Conservation (phyloP, 2,888 invertebrate genomes). For the Pollenia labialis region DNA sequence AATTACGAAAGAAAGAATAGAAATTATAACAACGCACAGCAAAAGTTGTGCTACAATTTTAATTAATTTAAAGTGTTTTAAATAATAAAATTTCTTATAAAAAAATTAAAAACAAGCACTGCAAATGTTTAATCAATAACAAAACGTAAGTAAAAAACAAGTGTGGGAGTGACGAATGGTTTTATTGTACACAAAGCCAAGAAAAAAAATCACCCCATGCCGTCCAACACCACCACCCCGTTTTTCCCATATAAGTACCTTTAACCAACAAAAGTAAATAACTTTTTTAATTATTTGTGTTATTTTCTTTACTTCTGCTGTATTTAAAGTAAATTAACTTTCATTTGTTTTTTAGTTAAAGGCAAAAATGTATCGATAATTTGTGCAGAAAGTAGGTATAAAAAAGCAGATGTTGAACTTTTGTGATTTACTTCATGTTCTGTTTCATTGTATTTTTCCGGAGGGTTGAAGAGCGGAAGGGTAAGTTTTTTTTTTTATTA, state of each 20-base stretch:
- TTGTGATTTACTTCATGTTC: constrained; percentile 39
- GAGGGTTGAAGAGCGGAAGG: constrained; percentile 61
- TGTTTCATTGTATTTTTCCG: background rate
- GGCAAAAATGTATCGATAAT: background rate
- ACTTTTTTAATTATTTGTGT: background rate
- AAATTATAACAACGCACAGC: constrained; percentile 23
- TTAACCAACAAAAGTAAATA: background rate
- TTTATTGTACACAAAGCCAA: background rate
- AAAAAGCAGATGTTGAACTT: constrained; percentile 55
- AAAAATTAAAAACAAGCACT: background rate
- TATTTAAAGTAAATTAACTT: constrained; percentile 3
- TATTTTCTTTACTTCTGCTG: background rate
- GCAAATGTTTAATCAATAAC: background rate
- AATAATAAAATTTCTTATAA: background rate
- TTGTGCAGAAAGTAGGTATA: constrained; percentile 19
- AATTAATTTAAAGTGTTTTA: constrained; percentile 54
- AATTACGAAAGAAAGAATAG: constrained; percentile 25
- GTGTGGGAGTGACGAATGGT: constrained; percentile 42
- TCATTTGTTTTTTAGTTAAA: constrained; percentile 37
- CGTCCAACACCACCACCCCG: background rate
- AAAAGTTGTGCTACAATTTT: constrained; percentile 41
- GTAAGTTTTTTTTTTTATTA: constrained; percentile 48
- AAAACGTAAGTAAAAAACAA: constrained; percentile 28
- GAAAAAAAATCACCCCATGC: constrained; percentile 31
- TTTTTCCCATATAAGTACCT: background rate